Conservation (phyloP, 2,888 invertebrate species). For the Heliconius ismenius region DNA sequence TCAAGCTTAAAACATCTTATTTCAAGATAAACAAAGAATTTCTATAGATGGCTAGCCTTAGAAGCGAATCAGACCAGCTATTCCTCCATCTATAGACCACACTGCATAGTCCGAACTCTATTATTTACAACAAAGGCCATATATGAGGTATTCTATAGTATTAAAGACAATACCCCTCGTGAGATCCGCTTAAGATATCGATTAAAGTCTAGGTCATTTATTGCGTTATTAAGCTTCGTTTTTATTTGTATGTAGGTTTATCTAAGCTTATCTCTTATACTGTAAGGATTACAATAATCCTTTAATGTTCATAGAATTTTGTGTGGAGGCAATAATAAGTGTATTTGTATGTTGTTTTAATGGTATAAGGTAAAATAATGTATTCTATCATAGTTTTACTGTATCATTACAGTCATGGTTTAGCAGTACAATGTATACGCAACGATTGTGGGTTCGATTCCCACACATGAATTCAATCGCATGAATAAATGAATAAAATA, state of each 20-base stretch:
- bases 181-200: constrained; percentile 44
- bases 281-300: constrained; percentile 18
- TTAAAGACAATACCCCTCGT: constrained; percentile 59
- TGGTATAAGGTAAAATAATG: background rate
- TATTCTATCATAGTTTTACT: background rate
- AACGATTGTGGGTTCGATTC: background rate
- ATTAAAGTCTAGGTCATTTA: constrained; percentile 42
- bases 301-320: constrained; percentile 11
- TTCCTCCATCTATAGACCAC: background rate
- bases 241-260: constrained; percentile 26
- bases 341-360: background rate
- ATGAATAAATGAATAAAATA: too few species aligned
- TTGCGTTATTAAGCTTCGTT: constrained; percentile 30
- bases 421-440: background rate
- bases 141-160: constrained; percentile 24
- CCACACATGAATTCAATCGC: background rate
- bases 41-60: background rate
- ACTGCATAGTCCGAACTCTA: background rate
- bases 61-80: background rate
- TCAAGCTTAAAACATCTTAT: background rate
- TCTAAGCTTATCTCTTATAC: constrained; percentile 31
- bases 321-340: background rate
- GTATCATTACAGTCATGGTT: background rate
- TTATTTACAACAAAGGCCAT: background rate
- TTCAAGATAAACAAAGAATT: background rate